Base-by-base conservation (phyloP, 1,140 invertebrate genomes). In the Drosophila bifasciata region DNA sequence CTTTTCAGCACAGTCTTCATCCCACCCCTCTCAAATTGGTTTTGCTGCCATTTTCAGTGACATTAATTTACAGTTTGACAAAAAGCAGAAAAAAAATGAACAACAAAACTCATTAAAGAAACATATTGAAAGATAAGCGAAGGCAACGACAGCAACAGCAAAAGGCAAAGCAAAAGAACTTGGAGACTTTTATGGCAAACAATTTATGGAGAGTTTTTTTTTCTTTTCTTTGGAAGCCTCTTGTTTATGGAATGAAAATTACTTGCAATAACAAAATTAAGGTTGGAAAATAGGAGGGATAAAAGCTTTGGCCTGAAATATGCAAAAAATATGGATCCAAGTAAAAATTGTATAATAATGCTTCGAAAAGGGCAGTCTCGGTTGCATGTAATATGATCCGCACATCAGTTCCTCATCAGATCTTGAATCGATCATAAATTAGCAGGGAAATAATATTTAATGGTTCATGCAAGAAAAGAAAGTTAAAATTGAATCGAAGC, bases 41-140 rank as follows among this genome's bases (percentile, higher is more conserved):
- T 72, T 71, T 46, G 48, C 36, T 72, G 67, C 46, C 59, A 63
- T 73, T 73, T 58, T 72, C 69, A 58, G 68, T 73, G 69, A 73
- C 68, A 72, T 73, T 73, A 72, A 73, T 73, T 74, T 73, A 57
- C 58, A 73, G 69, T 74, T 64, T 73, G 69, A 53, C 71, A 73
- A 74, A 49, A 11, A 39, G 23, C 40, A 50, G 19, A 46, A 56
- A 32, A 15, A 49, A 69, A 43, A 53, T 52, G 49, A 73, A 21
- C 69, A 39, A 8, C 50, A 73, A 74, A 74, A 73, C 71, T 74
- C 69, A 74, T 74, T 74, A 74, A 50, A 41, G 36, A 74, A 63
- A 51, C 68, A 40, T 49, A 63, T 41, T n/a, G 46, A 36, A 21
- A 48, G 51, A 56, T 71, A 71, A 62, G 43, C 66, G 5, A 36